phyloP scores from a whole-genome alignment of 2,797 vertebrate genomes.

The Sus cebifrons region DNA sequence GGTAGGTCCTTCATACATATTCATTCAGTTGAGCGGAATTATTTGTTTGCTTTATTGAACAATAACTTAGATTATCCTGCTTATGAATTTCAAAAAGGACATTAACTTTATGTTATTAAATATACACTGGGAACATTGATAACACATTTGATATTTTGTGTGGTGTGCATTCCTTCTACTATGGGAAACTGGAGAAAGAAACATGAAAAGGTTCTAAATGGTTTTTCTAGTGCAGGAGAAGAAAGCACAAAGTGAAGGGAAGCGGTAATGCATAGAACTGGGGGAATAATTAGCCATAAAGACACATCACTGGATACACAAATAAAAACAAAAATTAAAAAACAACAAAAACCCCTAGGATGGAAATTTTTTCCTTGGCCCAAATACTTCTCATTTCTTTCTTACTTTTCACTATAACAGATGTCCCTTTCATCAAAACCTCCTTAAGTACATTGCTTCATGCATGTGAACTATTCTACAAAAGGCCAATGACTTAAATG shows the following conservation, averaged over 20 bases:
- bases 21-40: not conserved
- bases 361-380: not conserved
- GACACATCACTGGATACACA: not conserved
- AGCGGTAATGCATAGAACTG: not conserved
- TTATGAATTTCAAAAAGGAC: not conserved
- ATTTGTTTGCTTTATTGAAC: not conserved
- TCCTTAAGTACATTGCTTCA: not conserved
- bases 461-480: not conserved
- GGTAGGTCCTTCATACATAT: not conserved
- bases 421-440: not conserved
- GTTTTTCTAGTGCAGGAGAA: not conserved
- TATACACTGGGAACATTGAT: not conserved
- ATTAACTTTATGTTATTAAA: conserved; percentile 36
- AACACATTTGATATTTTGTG: not conserved
- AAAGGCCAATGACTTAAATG: not conserved
- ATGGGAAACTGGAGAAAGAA: not conserved
- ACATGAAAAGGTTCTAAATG: not conserved
- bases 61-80: not conserved
- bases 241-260: not conserved
- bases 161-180: not conserved
- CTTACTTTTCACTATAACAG: not conserved
- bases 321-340: conserved; percentile 22
- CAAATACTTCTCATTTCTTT: not conserved
- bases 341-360: not conserved
- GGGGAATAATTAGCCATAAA: not conserved